Conservation (phyloP, 2,113 vertebrate genomes). For the Tringa solitaria region DNA sequence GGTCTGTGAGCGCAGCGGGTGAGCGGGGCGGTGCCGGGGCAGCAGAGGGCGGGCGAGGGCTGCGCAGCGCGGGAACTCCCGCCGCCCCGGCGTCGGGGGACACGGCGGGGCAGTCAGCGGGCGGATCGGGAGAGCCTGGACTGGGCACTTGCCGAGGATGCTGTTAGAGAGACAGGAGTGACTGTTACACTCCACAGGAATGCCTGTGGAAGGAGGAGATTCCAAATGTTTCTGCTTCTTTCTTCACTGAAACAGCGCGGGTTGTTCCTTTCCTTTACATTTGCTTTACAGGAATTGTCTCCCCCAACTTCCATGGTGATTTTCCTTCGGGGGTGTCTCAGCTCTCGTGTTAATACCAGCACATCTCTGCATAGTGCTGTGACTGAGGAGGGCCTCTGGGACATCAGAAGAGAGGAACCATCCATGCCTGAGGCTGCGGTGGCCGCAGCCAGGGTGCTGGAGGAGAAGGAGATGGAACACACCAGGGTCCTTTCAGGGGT, state of each 20-base stretch:
- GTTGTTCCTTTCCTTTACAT: background rate
- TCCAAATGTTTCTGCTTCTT: background rate
- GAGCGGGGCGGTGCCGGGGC: background rate
- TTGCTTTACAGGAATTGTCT: background rate
- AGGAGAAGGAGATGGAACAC: background rate
- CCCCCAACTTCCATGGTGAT: background rate
- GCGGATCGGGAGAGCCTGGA: background rate
- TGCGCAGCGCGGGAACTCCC: background rate
- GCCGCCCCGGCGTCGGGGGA: too few species aligned
- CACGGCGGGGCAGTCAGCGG: background rate
- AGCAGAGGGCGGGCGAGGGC: slow-evolving; percentile 58
- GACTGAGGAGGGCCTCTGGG: background rate
- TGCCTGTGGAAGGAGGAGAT: background rate
- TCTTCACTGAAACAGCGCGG: background rate
- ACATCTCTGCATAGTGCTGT: background rate
- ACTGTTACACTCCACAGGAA: accelerated
- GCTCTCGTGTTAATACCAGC: background rate
- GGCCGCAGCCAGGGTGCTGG: background rate
- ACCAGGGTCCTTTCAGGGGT: too few species aligned
- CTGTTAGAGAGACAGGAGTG: background rate
- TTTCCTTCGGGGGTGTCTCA: background rate
- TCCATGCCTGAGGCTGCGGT: background rate
- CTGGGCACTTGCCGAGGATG: background rate
- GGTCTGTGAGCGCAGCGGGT: accelerated
- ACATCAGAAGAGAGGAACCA: background rate